Evolutionary conservation across 2,888 invertebrate species (phyloP), one percentile per base, ranked within the genome.

Genomic region (Herminia tarsipennalis): DNA sequence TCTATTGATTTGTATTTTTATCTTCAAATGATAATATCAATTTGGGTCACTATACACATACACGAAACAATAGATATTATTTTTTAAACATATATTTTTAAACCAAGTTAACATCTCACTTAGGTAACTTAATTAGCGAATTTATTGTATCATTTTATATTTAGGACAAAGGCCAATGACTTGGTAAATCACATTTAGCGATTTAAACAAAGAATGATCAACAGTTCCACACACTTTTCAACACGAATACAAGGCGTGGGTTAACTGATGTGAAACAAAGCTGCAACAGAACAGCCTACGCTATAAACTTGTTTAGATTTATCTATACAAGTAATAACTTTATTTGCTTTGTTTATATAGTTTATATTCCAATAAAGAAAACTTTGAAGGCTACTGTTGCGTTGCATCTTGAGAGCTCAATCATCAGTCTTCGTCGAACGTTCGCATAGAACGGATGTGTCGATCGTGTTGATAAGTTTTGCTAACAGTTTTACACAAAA

Each of bases 391-490:
- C 68, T 73, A 71, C 64, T 54, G 55, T 64, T 57, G 57, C 63
- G 69, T 69, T 75, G 74, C 75, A 78, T 73, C 75, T 65, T 63
- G 62, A 40, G 56, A 21, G 21, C 60, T 54, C 67, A 30, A 72
- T 66, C 71, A 77, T 78, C 80, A 89, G 89, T 89, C 66, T 66
- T 70, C 74, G 66, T 63, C 63, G 66, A 56, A 65, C 66, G 64
- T 58, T 65, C 52, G 66, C 25, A 48, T 35, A 20, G 59, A 27
- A 55, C 69, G 70, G 77, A 68, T 83, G 88, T 69, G 56, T 73
- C 58, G 47, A 35, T 47, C 40, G 27, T 39, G 48, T 37, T 0
- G 3, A 41, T 44, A 12, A 36, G 18, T 22, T 35, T 39, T 43
- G 41, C 54, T 48, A 41, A 48, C 32, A 52, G 57, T 70, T 63